Evolutionary conservation across 2,888 invertebrate species (phyloP), one percentile per base, ranked within the genome.

Genomic region (Caenorhabditis sp.): DNA sequence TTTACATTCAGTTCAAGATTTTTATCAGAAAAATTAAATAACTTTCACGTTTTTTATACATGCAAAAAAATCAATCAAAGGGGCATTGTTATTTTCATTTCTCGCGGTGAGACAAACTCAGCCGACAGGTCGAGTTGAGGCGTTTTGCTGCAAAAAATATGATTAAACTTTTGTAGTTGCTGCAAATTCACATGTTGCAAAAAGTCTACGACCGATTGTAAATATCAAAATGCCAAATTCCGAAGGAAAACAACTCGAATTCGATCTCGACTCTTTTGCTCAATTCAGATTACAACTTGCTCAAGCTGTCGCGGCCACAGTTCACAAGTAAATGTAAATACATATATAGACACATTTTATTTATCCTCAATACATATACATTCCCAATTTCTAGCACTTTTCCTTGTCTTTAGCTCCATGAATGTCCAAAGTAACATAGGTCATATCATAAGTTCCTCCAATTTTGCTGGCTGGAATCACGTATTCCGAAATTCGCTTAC

Each of bases 141-240:
- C n/a, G n/a, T n/a, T n/a, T n/a, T n/a, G n/a, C n/a, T n/a, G n/a
- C n/a, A n/a, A n/a, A 51, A 19, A 23, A 23, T 21, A 23, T 21
- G 17, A n/a, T 43, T 51, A n/a, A 27, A 26, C 17, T 54, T 31
- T 64, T 66, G 43, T 59, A 71, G 71, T 81, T 12, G 65, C 73
- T n/a, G 76, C 66, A 0, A 81, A 81, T 58, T 65, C 68, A 4
- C 72, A 77, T 63, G 72, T 77, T 12, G 60, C 70, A 17, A 75
- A 71, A 53, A 77, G 76, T 59, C 68, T 78, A 17, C 81, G 78
- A 4, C 71, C 76, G 8, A 60, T 81, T 17, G 69, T 71, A 57
- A 66, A 69, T 55, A 67, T 80, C 27, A 26, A 43, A 53, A 60
- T 80, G 63, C 71, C 71, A 24, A 54, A 27, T 14, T 0, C 21